phyloP scores from a whole-genome alignment of 1,140 invertebrate species.

The Centruroides sculpturatus region DNA sequence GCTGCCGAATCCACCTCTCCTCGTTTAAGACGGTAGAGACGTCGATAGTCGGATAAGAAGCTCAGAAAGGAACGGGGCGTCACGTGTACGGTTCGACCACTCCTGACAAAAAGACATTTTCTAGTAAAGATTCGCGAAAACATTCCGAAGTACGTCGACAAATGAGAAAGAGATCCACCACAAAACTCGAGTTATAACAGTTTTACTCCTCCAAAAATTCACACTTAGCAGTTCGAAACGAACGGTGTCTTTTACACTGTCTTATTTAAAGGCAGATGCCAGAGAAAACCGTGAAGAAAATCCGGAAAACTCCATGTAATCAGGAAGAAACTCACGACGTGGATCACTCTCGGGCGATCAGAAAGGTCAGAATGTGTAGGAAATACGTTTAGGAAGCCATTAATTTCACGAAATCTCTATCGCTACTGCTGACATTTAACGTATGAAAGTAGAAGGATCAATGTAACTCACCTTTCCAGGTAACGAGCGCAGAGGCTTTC shows the following conservation, averaged over 20 bases:
- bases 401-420: neutral
- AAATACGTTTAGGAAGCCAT: neutral
- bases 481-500: slow-evolving; percentile 75
- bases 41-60: slow-evolving; percentile 89
- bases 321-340: neutral
- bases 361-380: neutral
- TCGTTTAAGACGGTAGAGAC: slow-evolving; percentile 74
- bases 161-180: neutral
- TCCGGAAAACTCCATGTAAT: neutral
- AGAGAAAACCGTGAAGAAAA: too few relatives aligned
- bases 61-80: slow-evolving; percentile 95
- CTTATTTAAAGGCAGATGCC: too few relatives aligned
- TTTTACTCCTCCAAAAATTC: too few relatives aligned
- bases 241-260: too few relatives aligned
- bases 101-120: slow-evolving; percentile 32
- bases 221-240: too few relatives aligned
- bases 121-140: neutral
- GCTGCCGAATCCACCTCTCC: slow-evolving; percentile 78
- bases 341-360: too few relatives aligned
- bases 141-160: neutral
- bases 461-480: slow-evolving; percentile 54
- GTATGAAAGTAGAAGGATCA: neutral
- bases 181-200: too few relatives aligned
- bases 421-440: neutral
- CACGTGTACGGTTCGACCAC: slow-evolving; percentile 82